Evolutionary conservation across 2,888 invertebrate genomes (phyloP).

Genomic region (Acrocyrtus sp.): DNA sequence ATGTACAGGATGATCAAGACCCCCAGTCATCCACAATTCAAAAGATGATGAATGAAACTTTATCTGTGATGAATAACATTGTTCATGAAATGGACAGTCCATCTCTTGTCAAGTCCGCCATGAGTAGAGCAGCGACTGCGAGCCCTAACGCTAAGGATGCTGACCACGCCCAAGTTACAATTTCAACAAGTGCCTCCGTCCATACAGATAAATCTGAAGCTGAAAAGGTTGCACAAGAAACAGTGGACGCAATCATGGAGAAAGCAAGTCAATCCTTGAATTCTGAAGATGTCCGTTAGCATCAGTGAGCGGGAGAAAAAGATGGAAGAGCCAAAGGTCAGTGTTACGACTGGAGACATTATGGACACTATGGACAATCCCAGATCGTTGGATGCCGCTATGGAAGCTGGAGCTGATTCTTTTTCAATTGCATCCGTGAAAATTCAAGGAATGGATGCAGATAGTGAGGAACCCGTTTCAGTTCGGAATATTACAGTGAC

Average conservation of each 20-base stretch:
- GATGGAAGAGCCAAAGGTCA: constrained; percentile 33
- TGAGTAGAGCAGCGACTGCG: constrained; percentile 1
- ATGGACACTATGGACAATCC: neutral
- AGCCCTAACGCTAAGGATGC: neutral
- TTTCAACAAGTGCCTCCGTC: constrained; percentile 44
- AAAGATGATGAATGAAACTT: constrained; percentile 59
- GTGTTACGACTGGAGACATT: constrained; percentile 26
- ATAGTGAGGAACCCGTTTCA: constrained; percentile 39
- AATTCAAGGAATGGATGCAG: constrained; percentile 31
- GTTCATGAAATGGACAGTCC: constrained; percentile 55
- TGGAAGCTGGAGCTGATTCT: constrained; percentile 32
- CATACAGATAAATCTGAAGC: constrained; percentile 49
- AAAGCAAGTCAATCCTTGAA: constrained; percentile 36
- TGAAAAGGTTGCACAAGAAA: constrained; percentile 54
- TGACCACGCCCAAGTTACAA: constrained; percentile 12
- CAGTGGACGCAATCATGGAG: constrained; percentile 57
- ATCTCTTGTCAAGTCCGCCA: constrained; percentile 38
- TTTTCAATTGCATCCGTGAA: constrained; percentile 40
- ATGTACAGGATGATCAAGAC: constrained; percentile 6
- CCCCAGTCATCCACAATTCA: constrained; percentile 47
- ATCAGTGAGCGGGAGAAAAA: constrained; percentile 16
- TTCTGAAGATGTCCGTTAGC: constrained; percentile 27
- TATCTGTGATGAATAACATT: constrained; percentile 59
- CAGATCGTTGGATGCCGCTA: constrained; percentile 18
- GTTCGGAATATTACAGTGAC: constrained; percentile 53